A percentile compares a stretch with the other conserved stretches of the same genome.
These are phyloP conservation scores for Conistra vaccinii DNA, from an alignment of 2,888 invertebrate species.

Conservation along the genomic window DNA sequence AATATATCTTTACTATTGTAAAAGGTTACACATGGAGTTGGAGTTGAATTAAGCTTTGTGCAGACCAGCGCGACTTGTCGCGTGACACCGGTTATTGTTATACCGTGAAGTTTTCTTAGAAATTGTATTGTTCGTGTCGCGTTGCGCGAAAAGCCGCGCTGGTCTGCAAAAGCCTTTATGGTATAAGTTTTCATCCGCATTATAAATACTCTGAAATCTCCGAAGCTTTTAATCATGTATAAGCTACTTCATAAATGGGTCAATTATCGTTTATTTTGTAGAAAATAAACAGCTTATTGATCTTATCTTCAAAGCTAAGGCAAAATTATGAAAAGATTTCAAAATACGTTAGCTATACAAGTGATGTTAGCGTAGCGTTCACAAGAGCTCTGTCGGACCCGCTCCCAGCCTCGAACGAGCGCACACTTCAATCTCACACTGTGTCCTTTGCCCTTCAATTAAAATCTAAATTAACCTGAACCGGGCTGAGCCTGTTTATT, in stretches of 20 bases:
- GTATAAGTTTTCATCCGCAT: background rate
- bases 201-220: background rate
- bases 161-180: no score
- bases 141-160: no score
- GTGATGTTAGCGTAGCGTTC: slow-evolving; percentile 34
- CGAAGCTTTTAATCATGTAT: background rate
- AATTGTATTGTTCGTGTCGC: no score
- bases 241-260: background rate
- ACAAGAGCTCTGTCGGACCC: slow-evolving; percentile 29
- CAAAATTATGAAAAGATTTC: slow-evolving; percentile 6
- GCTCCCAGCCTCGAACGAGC: slow-evolving; percentile 14
- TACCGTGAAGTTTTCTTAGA: no score
- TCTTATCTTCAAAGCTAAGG: slow-evolving; percentile 9
- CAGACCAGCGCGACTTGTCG: no score
- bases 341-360: slow-evolving; percentile 4
- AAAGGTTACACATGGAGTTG: background rate
- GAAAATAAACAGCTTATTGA: slow-evolving; percentile 21
- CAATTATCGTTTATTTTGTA: background rate
- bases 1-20: background rate
- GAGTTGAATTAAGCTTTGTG: no score
- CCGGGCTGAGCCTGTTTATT: slow-evolving; percentile 47
- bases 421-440: slow-evolving; percentile 41
- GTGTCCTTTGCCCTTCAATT: slow-evolving; percentile 54
- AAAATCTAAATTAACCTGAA: slow-evolving; percentile 52
- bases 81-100: no score